Evolutionary conservation across 2,113 vertebrate species (phyloP).

Genomic region (Butastur rufipennis): DNA sequence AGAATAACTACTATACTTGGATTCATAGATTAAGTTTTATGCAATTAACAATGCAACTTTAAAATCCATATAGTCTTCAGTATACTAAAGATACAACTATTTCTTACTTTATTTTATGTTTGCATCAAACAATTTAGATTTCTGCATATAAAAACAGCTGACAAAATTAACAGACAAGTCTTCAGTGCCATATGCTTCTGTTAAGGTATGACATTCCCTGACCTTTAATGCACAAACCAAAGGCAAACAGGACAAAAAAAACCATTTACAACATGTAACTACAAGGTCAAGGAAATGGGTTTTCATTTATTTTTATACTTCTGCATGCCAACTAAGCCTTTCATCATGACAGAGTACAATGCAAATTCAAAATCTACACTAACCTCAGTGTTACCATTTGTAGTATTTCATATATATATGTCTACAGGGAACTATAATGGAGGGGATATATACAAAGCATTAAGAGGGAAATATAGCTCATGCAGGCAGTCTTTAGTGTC

Average conservation of each 20-base stretch:
- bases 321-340: background rate
- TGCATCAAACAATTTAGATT: background rate
- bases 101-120: background rate
- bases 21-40: background rate
- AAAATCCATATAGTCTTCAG: background rate
- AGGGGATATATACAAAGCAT: background rate
- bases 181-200: background rate
- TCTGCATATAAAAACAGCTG: background rate
- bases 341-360: background rate
- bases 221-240: background rate
- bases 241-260: background rate
- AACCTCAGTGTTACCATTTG: background rate
- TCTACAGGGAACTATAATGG: background rate
- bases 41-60: background rate
- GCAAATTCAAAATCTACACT: background rate
- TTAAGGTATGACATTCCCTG: background rate
- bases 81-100: background rate
- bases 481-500: background rate
- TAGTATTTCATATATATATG: background rate
- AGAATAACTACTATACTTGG: background rate
- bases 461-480: background rate
- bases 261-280: background rate
- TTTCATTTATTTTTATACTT: background rate
- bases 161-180: background rate
- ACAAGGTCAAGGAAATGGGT: background rate